Percentiles rank a stretch among this genome's conserved stretches.
phyloP scores from a whole-genome alignment of 1,140 invertebrate genomes.

The Phymorhynchus buccinoides region DNA sequence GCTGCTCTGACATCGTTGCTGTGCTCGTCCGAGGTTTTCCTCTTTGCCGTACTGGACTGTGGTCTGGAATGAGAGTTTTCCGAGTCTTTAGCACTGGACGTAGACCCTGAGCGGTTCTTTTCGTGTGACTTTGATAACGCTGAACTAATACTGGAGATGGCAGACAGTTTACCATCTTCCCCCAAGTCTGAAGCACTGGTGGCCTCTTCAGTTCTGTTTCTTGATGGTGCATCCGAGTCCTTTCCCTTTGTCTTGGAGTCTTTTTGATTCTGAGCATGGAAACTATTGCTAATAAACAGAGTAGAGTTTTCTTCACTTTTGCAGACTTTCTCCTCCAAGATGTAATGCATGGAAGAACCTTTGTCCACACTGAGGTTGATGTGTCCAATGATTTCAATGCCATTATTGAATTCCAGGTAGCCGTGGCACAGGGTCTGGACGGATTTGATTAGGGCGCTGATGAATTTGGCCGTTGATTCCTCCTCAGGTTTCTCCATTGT shows the following conservation, averaged over 20 bases:
- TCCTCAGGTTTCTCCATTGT: constrained; percentile 43
- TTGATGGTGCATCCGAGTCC: background rate
- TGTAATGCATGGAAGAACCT: constrained; percentile 46
- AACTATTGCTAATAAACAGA: constrained; percentile 54
- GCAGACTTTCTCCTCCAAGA: constrained; percentile 53
- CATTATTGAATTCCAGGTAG: constrained; percentile 50
- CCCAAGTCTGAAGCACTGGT: constrained; percentile 35
- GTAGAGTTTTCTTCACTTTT: constrained; percentile 51
- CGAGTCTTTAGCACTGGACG: constrained; percentile 31
- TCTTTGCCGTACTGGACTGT: constrained; percentile 37
- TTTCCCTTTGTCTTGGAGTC: constrained; percentile 35
- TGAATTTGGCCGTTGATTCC: constrained; percentile 48
- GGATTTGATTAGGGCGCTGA: constrained; percentile 49
- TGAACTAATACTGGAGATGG: constrained; percentile 45
- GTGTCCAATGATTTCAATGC: constrained; percentile 53
- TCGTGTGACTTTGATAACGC: constrained; percentile 31
- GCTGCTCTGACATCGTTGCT: constrained; percentile 20
- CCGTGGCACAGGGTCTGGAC: constrained; percentile 53
- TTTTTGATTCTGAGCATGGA: constrained; percentile 43
- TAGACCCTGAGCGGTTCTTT: background rate
- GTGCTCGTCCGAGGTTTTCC: constrained; percentile 40
- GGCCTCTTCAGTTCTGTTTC: background rate
- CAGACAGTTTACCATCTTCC: constrained; percentile 24
- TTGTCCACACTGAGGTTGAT: constrained; percentile 52
- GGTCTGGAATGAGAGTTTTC: constrained; percentile 18